These are phyloP conservation scores for Desmodus rotundus DNA, from an alignment of 2,113 vertebrate species.

Conservation along the genomic window DNA sequence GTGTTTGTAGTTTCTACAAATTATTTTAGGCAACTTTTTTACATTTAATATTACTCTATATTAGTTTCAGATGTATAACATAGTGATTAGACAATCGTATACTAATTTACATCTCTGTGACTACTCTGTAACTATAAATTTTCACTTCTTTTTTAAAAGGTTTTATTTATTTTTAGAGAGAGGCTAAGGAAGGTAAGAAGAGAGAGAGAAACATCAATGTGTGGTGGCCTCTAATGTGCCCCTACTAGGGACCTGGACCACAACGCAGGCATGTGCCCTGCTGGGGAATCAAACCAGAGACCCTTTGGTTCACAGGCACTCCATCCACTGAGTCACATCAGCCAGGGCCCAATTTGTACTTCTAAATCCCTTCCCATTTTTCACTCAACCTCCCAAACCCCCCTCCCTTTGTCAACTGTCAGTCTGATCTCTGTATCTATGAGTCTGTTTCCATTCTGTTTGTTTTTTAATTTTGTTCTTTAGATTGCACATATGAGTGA, in stretches of 20 bases:
- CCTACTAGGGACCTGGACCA: no score
- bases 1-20: background rate
- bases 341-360: background rate
- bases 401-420: background rate
- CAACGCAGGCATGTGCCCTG: no score
- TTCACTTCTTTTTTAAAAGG: no score
- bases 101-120: background rate
- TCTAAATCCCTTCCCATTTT: background rate
- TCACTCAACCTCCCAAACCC: background rate
- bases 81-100: background rate
- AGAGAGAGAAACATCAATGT: background rate
- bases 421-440: background rate
- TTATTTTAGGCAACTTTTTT: background rate
- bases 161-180: no score
- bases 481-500: background rate
- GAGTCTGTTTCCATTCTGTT: background rate
- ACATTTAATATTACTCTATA: background rate
- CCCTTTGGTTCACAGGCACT: no score
- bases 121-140: background rate
- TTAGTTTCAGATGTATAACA: background rate
- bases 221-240: no score
- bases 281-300: no score
- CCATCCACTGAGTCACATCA: no score
- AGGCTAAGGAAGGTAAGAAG: no score
- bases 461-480: background rate